Conservation (phyloP, 2,888 invertebrate genomes). For the Dorcus parallelipipedus region DNA sequence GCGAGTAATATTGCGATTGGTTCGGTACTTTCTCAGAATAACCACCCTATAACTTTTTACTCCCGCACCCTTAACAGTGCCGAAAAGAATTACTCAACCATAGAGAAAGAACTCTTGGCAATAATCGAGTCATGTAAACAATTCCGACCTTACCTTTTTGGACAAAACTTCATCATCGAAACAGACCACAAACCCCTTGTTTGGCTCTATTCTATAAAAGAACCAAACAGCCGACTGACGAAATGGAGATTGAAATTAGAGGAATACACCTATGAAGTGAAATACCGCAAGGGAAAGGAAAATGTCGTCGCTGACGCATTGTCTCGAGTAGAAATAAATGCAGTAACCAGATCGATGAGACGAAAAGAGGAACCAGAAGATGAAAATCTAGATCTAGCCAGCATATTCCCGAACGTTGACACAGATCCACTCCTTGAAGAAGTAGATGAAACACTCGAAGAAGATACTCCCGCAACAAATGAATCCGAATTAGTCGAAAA, state of each 20-base stretch:
- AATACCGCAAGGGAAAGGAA: conserved; percentile 17
- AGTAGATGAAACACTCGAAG: too few relatives aligned
- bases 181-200: conserved; percentile 19
- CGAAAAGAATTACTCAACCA: conserved; percentile 6
- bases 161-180: conserved; percentile 10
- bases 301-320: conserved; percentile 15
- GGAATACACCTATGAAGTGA: conserved; percentile 10
- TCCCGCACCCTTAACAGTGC: not conserved
- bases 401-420: too few relatives aligned
- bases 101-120: conserved; percentile 7
- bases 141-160: conserved; percentile 13
- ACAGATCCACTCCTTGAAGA: too few relatives aligned
- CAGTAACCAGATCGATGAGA: not conserved
- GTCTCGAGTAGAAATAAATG: conserved; percentile 11
- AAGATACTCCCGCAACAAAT: too few relatives aligned
- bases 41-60: conserved; percentile 19
- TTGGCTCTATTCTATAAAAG: conserved; percentile 12
- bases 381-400: too few relatives aligned
- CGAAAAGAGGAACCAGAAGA: too few relatives aligned
- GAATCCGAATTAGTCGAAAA: too few relatives aligned
- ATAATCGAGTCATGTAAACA: conserved; percentile 3
- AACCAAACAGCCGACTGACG: not conserved
- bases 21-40: conserved; percentile 19
- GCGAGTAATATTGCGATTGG: conserved; percentile 18
- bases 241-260: conserved; percentile 12